phyloP scores from a whole-genome alignment of 1,140 invertebrate genomes.

The Drosophila subpulchrella region DNA sequence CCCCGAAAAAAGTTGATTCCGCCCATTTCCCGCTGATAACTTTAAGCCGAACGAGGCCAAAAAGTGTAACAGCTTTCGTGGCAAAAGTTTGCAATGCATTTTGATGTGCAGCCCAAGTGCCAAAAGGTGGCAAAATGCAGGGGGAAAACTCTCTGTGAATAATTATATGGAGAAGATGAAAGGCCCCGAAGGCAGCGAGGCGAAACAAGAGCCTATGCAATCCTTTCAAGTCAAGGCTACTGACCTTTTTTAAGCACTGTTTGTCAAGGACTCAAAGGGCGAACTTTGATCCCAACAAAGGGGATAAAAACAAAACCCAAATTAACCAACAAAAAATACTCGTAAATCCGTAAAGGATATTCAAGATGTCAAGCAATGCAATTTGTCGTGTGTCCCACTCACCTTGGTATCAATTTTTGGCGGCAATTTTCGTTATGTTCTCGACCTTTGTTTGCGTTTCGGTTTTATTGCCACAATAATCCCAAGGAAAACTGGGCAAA shows the following conservation, averaged over 20 bases:
- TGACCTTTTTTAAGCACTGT: slow-evolving; percentile 46
- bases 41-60: slow-evolving; percentile 58
- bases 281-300: slow-evolving; percentile 30
- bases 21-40: slow-evolving; percentile 31
- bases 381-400: slow-evolving; percentile 28
- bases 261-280: slow-evolving; percentile 22
- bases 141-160: slow-evolving; percentile 43
- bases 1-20: slow-evolving; percentile 32
- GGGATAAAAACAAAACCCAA: slow-evolving; percentile 13
- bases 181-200: slow-evolving; percentile 21
- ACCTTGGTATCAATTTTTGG: slow-evolving; percentile 36
- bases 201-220: slow-evolving; percentile 26
- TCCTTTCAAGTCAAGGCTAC: slow-evolving; percentile 50
- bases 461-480: slow-evolving; percentile 53
- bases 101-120: slow-evolving; percentile 56
- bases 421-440: slow-evolving; percentile 47
- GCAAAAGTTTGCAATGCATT: slow-evolving; percentile 70
- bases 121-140: slow-evolving; percentile 24
- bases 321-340: slow-evolving; percentile 24
- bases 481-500: slow-evolving; percentile 45
- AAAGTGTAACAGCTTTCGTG: slow-evolving; percentile 53
- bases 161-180: slow-evolving; percentile 55
- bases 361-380: slow-evolving; percentile 24
- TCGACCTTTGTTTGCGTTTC: slow-evolving; percentile 31
- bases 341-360: slow-evolving; percentile 13